These are phyloP conservation scores for Apoda limacodes DNA, from an alignment of 2,888 invertebrate species.

Conservation along the genomic window DNA sequence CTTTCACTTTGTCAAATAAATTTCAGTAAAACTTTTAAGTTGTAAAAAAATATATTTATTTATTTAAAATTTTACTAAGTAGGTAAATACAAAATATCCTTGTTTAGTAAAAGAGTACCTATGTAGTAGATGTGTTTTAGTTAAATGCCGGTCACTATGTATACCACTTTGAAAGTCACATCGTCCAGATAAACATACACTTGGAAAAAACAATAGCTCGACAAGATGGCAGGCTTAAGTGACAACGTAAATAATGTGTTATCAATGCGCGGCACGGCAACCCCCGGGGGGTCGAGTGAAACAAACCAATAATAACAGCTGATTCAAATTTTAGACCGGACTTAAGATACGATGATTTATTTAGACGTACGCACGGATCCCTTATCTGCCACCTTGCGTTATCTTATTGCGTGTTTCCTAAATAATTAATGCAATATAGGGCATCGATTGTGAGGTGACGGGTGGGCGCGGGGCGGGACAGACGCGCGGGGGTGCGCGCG, in stretches of 20 bases:
- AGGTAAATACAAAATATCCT: neutral
- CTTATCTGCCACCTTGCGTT: conserved; percentile 68
- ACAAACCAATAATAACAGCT: conserved; percentile 12
- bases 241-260: conserved; percentile 45
- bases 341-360: conserved; percentile 46
- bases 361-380: conserved; percentile 54
- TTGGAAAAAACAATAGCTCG: neutral
- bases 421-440: conserved; percentile 72
- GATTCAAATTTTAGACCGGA: neutral
- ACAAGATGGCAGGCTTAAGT: conserved; percentile 19
- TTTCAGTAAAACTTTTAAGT: too few relatives aligned
- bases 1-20: too few relatives aligned
- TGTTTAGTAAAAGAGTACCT: conserved; percentile 1
- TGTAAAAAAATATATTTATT: neutral
- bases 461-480: conserved; percentile 48
- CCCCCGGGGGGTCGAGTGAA: conserved; percentile 22
- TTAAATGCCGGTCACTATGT: too few relatives aligned
- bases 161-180: too few relatives aligned
- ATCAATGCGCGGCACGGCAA: conserved; percentile 27
- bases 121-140: conserved; percentile 16
- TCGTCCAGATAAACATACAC: neutral
- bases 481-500: conserved; percentile 63
- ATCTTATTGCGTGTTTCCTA: conserved; percentile 72
- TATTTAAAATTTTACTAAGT: conserved; percentile 1
- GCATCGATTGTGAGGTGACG: conserved; percentile 70